phyloP scores from a whole-genome alignment of 2,113 vertebrate species.

The Cnemophilus loriae region DNA sequence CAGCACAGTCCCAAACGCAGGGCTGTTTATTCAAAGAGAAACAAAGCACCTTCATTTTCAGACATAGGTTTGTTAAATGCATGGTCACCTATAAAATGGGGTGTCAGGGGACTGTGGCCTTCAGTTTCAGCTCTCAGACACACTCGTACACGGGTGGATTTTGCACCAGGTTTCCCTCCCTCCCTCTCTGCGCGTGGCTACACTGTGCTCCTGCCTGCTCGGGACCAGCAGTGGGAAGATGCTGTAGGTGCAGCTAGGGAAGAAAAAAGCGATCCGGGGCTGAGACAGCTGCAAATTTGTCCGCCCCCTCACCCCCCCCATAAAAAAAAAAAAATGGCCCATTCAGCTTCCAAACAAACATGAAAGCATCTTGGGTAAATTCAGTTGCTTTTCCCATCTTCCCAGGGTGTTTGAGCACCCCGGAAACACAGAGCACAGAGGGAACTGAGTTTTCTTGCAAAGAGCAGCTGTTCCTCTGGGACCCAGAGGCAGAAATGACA shows the following conservation, averaged over 20 bases:
- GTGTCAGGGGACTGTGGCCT: neutral
- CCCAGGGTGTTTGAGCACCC: neutral
- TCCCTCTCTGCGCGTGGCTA: neutral
- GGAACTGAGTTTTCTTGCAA: neutral
- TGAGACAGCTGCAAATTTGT: neutral
- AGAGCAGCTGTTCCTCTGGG: neutral
- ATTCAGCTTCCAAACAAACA: neutral
- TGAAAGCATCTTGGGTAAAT: neutral
- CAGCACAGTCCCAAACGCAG: neutral
- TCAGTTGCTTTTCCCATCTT: neutral
- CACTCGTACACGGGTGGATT: fast-evolving
- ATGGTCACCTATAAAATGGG: fast-evolving
- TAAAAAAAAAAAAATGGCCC: neutral
- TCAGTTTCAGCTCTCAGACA: neutral
- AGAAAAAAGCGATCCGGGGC: neutral
- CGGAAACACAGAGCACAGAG: neutral
- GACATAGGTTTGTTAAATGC: neutral
- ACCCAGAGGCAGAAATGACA: neutral
- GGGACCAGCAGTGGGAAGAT: neutral
- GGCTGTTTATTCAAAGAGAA: neutral
- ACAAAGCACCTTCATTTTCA: neutral
- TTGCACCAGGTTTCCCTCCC: neutral
- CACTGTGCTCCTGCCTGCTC: neutral
- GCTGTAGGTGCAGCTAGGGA: neutral
- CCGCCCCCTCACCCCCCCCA: neutral